Evolutionary conservation across 92 coral and sea anemone species (phyloP).

Genomic region (Parazoanthus darwini): DNA sequence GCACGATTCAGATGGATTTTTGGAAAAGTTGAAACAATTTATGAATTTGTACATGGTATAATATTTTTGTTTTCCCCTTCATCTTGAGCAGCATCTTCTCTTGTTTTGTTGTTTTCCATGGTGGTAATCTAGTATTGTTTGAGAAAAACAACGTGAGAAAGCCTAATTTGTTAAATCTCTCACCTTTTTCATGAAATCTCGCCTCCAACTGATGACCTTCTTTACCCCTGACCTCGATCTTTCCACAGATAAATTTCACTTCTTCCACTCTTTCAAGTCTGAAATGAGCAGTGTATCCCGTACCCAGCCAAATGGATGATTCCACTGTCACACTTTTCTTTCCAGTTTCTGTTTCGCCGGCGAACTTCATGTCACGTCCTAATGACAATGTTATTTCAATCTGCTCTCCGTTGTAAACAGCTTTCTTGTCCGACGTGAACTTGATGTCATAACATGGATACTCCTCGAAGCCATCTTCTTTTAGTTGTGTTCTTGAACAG

Average conservation of each 20-base stretch:
- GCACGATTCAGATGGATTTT: no score
- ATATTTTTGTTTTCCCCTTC: no score
- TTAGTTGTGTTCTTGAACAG: not conserved
- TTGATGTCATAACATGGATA: not conserved
- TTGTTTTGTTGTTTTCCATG: no score
- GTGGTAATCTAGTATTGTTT: no score
- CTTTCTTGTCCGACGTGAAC: not conserved
- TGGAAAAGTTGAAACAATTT: no score
- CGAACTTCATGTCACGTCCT: conserved; percentile 11
- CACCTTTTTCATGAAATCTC: not conserved
- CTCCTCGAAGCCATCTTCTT: not conserved
- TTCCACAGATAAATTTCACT: not conserved
- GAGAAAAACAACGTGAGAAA: no score
- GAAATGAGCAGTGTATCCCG: not conserved
- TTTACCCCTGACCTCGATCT: not conserved
- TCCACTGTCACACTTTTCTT: not conserved
- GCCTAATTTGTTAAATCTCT: not conserved
- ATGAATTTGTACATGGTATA: no score
- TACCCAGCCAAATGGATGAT: not conserved
- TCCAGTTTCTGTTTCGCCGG: not conserved
- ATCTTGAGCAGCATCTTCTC: no score
- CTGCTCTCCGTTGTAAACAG: not conserved
- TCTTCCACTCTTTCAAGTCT: not conserved
- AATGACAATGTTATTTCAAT: not conserved
- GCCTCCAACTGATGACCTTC: not conserved